Conservation (phyloP, 92 coral and sea anemone genomes). For the Porites lobata region DNA sequence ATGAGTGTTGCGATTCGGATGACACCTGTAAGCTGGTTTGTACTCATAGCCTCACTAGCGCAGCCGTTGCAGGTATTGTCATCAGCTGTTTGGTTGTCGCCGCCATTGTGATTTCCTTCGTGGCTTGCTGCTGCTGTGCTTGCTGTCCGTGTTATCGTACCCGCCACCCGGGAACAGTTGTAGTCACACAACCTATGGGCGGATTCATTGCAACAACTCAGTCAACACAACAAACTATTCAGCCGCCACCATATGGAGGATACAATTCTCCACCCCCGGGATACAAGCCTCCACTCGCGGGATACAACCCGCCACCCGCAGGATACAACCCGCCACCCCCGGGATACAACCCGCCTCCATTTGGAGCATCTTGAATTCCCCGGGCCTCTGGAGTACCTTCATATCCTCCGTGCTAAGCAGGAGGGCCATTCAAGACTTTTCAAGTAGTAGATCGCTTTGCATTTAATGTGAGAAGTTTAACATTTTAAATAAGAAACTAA, state of each 20-base stretch:
- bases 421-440: no score
- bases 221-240: not conserved
- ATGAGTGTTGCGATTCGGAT: slow-evolving; percentile 6
- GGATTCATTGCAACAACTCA: not conserved
- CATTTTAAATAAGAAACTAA: no score
- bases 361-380: no score
- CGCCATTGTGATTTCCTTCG: not conserved
- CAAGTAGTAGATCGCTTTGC: no score
- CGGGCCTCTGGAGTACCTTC: no score
- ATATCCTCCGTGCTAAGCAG: no score
- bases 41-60: not conserved
- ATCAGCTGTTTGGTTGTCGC: not conserved
- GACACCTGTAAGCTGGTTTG: not conserved
- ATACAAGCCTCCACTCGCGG: not conserved
- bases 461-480: no score
- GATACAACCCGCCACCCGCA: not conserved
- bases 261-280: not conserved
- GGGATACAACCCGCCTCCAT: not conserved
- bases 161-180: slow-evolving; percentile 6
- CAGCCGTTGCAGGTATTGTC: slow-evolving; percentile 8
- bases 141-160: slow-evolving; percentile 34
- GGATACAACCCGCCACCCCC: slow-evolving; percentile 6
- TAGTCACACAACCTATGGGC: not conserved
- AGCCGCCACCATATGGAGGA: not conserved
- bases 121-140: slow-evolving; percentile 20